These are phyloP conservation scores for Vireo altiloquus DNA, from an alignment of 2,113 vertebrate genomes.

Conservation along the genomic window DNA sequence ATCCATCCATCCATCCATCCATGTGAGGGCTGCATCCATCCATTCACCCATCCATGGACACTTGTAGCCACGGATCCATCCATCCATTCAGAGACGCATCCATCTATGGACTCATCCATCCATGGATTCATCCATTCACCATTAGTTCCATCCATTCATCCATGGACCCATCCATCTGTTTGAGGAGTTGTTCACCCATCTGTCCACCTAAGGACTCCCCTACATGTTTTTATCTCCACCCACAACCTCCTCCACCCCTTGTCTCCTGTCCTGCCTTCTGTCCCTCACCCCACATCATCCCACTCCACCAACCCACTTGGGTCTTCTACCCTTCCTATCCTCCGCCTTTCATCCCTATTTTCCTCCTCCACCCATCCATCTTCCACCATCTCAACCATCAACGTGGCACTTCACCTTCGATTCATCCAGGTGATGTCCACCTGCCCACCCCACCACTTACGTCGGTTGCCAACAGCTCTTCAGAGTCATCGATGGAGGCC, in stretches of 20 bases:
- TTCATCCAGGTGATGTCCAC: neutral
- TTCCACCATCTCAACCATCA: neutral
- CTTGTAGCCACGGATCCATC: too few species aligned
- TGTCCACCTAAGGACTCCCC: neutral
- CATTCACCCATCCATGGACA: too few species aligned
- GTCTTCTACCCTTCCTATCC: neutral
- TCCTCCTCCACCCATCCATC: neutral
- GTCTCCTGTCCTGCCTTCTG: neutral
- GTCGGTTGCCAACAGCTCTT: constrained; percentile 90
- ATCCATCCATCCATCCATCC: too few species aligned
- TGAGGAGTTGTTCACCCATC: neutral
- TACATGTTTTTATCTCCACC: neutral
- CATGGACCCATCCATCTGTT: neutral
- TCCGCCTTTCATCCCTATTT: neutral
- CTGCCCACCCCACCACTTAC: constrained; percentile 56
- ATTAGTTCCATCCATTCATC: too few species aligned
- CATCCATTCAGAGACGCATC: neutral
- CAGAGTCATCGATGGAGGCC: constrained; percentile 87
- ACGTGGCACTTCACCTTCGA: neutral
- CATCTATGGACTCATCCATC: too few species aligned
- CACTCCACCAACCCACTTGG: neutral
- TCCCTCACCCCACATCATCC: neutral
- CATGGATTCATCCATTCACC: neutral
- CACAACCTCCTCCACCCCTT: neutral
- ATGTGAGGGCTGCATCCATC: too few species aligned